Base-by-base conservation (phyloP, 2,888 invertebrate genomes). In the Arge pagana region DNA sequence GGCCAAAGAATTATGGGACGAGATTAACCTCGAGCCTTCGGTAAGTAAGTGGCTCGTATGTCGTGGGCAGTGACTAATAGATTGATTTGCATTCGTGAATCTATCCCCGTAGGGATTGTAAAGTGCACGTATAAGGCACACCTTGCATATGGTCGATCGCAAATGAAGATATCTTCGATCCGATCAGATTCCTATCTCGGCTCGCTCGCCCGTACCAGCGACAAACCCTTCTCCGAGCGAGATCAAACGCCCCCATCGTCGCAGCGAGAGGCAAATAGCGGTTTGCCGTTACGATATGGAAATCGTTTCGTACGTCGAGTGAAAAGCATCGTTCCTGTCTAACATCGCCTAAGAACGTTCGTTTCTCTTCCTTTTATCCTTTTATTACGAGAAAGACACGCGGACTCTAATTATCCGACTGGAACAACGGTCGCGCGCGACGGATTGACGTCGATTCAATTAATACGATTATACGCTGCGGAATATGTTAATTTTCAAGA, bases 241-340 rank as follows among this genome's bases (percentile, higher is more conserved):
- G 45, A 45, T 45, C 45, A 45, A 45, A 45, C 45, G 33, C 24
- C 16, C 21, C 31, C 33, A 19, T 23, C 24, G 35, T n/a, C 45
- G 16, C 11, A 10, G 45, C 33, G 24, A 45, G 31, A 42, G 18
- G 19, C 31, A 33, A 71, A 70, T 65, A 67, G 70, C 59, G 67
- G 70, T 70, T 70, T 69, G 66, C 64, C 62, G 55, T 69, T 70
- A 67, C 66, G 58, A 50, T 45, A 45, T 45, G 45, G 45, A 45
- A 45, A 45, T 45, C 33, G 21, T 3, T 45, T 18, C 19, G 31
- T 42, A 45, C 19, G 31, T 33, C 33, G 21, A 31, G 33, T n/a
- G 18, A 18, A n/a, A n/a, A n/a, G n/a, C n/a, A n/a, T n/a, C n/a
- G n/a, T n/a, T n/a, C n/a, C n/a, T n/a, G n/a, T n/a, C n/a, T n/a